Percentiles rank a stretch among this genome's conserved stretches.
Conservation (phyloP, 2,113 vertebrate genomes). For the Athene cunicularia region DNA sequence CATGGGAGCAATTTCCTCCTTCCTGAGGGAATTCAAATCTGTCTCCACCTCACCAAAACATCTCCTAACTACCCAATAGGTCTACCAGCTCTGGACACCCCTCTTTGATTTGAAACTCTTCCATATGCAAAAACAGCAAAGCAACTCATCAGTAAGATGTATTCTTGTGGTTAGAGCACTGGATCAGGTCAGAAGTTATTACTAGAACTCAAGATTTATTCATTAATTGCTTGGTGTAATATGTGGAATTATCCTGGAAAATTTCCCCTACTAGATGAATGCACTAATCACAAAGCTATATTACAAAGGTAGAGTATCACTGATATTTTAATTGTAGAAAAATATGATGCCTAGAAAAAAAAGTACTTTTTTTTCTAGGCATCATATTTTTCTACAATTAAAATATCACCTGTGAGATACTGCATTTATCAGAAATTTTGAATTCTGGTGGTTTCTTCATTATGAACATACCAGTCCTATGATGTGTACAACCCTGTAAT, state of each 20-base stretch:
- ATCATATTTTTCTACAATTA: not conserved
- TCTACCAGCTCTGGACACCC: not conserved
- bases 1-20: not conserved
- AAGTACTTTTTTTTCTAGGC: not conserved
- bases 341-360: too few relatives aligned
- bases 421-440: not conserved
- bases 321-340: too few relatives aligned
- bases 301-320: not conserved
- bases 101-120: not conserved
- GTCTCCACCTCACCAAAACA: not conserved
- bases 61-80: not conserved
- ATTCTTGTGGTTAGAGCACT: not conserved
- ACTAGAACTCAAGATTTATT: not conserved
- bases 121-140: not conserved
- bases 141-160: not conserved
- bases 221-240: not conserved
- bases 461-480: not conserved
- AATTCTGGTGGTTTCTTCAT: not conserved
- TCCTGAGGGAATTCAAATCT: not conserved
- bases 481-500: not conserved
- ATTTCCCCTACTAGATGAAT: not conserved
- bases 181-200: not conserved
- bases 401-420: not conserved
- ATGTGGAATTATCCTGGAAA: not conserved
- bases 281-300: not conserved